Evolutionary conservation across 23 tunicate genomes (phyloP), one percentile per base, ranked within the genome.

Genomic region (Phallusia fumigata): DNA sequence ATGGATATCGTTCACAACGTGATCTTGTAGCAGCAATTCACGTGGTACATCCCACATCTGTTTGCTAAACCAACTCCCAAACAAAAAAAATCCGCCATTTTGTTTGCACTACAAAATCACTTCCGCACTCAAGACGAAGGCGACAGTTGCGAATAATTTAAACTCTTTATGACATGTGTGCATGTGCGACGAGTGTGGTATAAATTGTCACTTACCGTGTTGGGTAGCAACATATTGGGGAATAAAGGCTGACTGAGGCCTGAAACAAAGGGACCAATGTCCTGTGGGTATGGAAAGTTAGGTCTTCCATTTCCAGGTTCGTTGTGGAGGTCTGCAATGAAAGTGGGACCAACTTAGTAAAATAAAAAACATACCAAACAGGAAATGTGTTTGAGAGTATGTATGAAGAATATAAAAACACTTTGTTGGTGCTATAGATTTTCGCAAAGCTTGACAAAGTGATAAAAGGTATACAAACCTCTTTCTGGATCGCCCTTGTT

Each of bases 261-360:
- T 18, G 97, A 79, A 0, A 84, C 83, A 32, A 83, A 30, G 24
- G 91, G 78, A 24, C 90, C 90, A 40, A 87, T 76, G 32, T 92
- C 88, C 47, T 79, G 87, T 24, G 89, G 78, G 58, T 92, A 92
- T 0, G 83, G 86, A 50, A 87, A 87, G 78, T 65, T 76, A 12
- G 75, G 22, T 22, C 89, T 65, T 33, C 50, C 44, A 26, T 33
- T 12, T 0, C 75, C 51, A 19, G 36, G 22, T 11, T 81, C 84
- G 35, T 16, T 81, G 24, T 35, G 52, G 10, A 65, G 30, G 33
- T 81, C 84, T 81, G 74, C 78, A 74, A 74, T 30, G n/a, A 31
- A 74, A 18, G 19, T 18, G 19, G 19, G 18, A 52, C 65, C 65
- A 52, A 52, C n/a, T n/a, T n/a, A n/a, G n/a, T n/a, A n/a, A 51